Base-by-base conservation (phyloP, 2,797 vertebrate genomes). In the Malurus leucopterus region DNA sequence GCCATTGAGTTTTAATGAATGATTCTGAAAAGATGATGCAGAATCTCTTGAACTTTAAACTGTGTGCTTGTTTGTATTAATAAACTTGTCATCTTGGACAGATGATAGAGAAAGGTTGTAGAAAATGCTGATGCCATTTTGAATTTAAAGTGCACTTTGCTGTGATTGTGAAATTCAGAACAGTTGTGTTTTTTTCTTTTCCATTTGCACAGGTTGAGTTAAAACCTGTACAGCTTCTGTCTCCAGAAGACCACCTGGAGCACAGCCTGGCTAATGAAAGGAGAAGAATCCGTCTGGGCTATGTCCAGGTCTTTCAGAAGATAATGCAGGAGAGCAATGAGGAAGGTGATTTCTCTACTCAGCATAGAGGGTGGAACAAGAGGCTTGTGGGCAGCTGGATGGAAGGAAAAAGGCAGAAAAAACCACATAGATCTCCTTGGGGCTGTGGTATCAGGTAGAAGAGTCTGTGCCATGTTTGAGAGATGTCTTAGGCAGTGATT, bases 191-290 rank as follows among this genome's bases (percentile, higher is more conserved):
- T 61, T 72, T 40, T 20, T 17, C 19, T 9, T 43, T 68, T 83
- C 57, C 32, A 4, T 91, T 92, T 83, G 36, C 84, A 43, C 70
- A 98, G 98, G 89, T 98, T 87, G 77, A 85, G 32, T 91, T 98
- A 87, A 96, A 97, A 90, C 96, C 97, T 44, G 94, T 98, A 22
- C 61, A 78, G 17, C 94, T 96, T 58, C 65, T 96, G 53, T 96
- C 95, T 59, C 18, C 91, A 54, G 89, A 97, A 81, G 97, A 98
- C 69, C 84, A 78, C 9, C 38, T 96, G 64, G 97, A 98, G 78
- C 90, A 98, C 38, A 90, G 75, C 27, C 91, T 98, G 88, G 97
- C 98, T 65, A 80, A 92, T 8, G 97, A 98, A 73, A 97, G 97
- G 93, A 96, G 97, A 63, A 96, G 95, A 86, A 96, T 98, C 38